Conservation (phyloP, 1,140 invertebrate species). For the Drosophila athabasca region DNA sequence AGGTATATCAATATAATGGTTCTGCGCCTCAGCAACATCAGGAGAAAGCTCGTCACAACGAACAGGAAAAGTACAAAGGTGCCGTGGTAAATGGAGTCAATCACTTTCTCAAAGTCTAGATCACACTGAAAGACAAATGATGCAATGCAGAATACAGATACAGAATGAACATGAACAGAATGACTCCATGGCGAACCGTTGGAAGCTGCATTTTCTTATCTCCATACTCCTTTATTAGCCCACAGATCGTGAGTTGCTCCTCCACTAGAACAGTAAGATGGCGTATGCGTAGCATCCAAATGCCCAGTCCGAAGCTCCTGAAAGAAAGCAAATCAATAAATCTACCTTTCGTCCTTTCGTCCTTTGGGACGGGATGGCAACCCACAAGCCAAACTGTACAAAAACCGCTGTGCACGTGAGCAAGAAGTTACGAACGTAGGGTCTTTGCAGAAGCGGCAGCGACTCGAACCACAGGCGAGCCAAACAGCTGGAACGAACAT, state of each 20-base stretch:
- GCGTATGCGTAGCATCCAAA: slow-evolving; percentile 50
- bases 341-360: too few relatives aligned
- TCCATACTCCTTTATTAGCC: neutral
- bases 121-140: slow-evolving; percentile 8
- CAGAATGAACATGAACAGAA: too few relatives aligned
- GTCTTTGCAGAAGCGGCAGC: too few relatives aligned
- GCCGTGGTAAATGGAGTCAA: slow-evolving; percentile 18
- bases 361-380: neutral
- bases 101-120: neutral
- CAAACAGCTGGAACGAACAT: too few relatives aligned
- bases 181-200: neutral
- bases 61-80: slow-evolving; percentile 4
- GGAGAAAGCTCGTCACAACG: slow-evolving; percentile 28
- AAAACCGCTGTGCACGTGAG: too few relatives aligned
- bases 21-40: slow-evolving; percentile 23
- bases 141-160: too few relatives aligned
- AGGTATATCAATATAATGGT: slow-evolving; percentile 2
- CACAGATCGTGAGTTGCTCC: slow-evolving; percentile 5
- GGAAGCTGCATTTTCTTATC: too few relatives aligned
- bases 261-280: neutral
- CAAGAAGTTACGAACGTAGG: too few relatives aligned
- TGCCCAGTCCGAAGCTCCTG: slow-evolving; percentile 26
- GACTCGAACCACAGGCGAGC: too few relatives aligned
- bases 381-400: too few relatives aligned
- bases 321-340: neutral